phyloP scores from a whole-genome alignment of 1,140 invertebrate species.

The Bombus sylvicola region DNA sequence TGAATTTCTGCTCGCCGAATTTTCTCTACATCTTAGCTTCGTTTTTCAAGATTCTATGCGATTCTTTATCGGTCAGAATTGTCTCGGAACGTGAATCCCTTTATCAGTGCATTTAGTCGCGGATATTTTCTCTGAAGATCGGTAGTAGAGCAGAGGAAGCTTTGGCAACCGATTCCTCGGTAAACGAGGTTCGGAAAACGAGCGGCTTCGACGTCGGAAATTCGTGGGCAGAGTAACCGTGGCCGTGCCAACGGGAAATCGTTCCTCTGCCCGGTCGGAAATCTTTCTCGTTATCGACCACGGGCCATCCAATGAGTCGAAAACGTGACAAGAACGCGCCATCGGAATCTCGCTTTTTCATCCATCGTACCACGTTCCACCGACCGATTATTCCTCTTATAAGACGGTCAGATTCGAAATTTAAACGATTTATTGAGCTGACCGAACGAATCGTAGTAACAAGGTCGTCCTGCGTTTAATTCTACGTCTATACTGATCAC shows the following conservation, averaged over 20 bases:
- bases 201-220: constrained; percentile 44
- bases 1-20: neutral
- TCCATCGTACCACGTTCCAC: neutral
- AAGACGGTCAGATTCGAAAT: neutral
- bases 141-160: neutral
- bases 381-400: constrained; percentile 8
- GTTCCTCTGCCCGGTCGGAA: constrained; percentile 48
- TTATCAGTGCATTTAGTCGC: neutral
- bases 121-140: neutral
- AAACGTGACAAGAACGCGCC: constrained; percentile 63
- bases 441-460: neutral
- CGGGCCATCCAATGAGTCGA: constrained; percentile 60
- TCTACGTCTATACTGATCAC: too few species aligned
- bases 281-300: constrained; percentile 62
- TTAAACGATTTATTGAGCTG: neutral
- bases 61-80: neutral
- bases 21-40: neutral
- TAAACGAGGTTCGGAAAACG: constrained; percentile 38
- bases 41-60: neutral
- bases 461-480: too few species aligned
- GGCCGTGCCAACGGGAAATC: constrained; percentile 46
- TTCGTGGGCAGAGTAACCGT: constrained; percentile 52
- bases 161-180: constrained; percentile 33
- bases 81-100: neutral
- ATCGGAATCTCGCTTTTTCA: constrained; percentile 15